Conservation (phyloP, 2,113 vertebrate species). For the Macquaria australasica region DNA sequence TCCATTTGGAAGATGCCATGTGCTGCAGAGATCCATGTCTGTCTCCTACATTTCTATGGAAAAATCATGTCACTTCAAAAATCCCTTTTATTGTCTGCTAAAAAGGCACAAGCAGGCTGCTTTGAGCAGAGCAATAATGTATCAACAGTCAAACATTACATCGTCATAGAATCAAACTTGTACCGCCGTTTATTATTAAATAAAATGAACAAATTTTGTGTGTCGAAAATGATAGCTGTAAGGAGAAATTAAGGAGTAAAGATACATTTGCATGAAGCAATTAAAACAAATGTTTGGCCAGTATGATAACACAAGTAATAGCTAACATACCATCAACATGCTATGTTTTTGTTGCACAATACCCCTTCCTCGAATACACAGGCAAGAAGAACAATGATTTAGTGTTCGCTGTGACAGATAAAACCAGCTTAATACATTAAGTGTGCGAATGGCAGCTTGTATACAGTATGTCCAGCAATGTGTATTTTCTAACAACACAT, state of each 20-base stretch:
- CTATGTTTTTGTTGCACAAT: slow-evolving; percentile 6
- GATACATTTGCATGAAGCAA: neutral
- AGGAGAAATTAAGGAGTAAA: neutral
- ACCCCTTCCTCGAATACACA: neutral
- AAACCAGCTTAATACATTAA: neutral
- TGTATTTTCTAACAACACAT: slow-evolving; percentile 1
- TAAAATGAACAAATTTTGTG: neutral
- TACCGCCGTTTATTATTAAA: neutral
- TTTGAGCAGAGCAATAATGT: slow-evolving; percentile 34
- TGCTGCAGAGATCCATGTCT: neutral
- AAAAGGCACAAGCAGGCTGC: slow-evolving; percentile 64
- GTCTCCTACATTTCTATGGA: slow-evolving; percentile 2
- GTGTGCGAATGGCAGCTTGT: neutral
- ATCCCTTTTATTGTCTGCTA: slow-evolving; percentile 47
- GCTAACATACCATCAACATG: neutral
- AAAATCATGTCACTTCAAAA: slow-evolving; percentile 23
- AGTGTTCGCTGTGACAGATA: neutral
- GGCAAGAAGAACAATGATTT: neutral
- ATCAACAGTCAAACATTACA: slow-evolving; percentile 31
- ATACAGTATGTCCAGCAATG: slow-evolving; percentile 25
- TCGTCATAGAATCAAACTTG: neutral
- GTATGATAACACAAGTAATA: neutral
- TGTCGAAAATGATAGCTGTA: neutral
- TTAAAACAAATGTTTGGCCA: neutral
- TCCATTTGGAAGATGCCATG: neutral